A percentile compares a stretch with the other conserved stretches of the same genome.
These are phyloP conservation scores for Pygoscelis antarcticus DNA, from an alignment of 2,113 vertebrate species.

Conservation along the genomic window DNA sequence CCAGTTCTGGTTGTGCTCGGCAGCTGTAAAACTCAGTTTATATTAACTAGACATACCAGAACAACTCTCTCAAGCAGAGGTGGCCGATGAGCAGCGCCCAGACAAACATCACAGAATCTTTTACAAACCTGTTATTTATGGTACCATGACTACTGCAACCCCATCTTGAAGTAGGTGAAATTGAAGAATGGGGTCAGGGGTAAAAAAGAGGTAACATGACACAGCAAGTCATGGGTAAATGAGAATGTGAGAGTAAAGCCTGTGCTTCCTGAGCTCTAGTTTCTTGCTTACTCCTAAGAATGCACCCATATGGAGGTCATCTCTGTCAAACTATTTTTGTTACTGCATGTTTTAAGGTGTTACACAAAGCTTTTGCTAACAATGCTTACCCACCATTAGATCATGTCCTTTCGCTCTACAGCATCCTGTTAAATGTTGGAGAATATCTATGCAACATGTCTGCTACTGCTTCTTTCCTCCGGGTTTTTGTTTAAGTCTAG, in stretches of 20 bases:
- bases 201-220: not conserved
- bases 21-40: not conserved
- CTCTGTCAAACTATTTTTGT: not conserved
- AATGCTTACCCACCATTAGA: not conserved
- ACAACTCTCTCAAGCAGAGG: not conserved
- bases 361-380: not conserved
- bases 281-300: not conserved
- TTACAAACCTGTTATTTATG: not conserved
- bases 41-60: not conserved
- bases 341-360: not conserved
- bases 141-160: not conserved
- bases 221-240: not conserved
- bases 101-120: not conserved
- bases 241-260: not conserved
- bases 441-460: not conserved
- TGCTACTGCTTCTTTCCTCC: not conserved
- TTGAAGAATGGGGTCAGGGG: not conserved
- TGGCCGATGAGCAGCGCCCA: not conserved
- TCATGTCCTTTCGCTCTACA: not conserved
- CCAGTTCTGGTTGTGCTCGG: not conserved
- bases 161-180: not conserved
- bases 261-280: not conserved
- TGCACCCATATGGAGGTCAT: not conserved
- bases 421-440: not conserved
- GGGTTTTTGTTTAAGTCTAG: not conserved